These are phyloP conservation scores for Astropecten irregularis DNA, from an alignment of 53 echinoderm and acorn worm species.

Conservation along the genomic window DNA sequence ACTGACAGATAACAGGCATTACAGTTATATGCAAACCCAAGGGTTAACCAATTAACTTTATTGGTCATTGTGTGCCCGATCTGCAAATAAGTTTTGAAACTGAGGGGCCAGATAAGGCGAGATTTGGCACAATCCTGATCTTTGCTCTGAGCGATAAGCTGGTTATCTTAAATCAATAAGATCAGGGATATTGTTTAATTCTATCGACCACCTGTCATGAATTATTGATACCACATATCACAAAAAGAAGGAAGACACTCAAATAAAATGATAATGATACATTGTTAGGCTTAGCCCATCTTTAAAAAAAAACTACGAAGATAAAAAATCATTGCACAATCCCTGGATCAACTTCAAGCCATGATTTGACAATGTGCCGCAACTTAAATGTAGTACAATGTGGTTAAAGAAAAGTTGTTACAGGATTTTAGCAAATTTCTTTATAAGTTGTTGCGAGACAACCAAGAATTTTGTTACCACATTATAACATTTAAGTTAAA, in stretches of 20 bases:
- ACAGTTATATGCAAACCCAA: neutral
- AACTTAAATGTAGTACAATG: too few relatives aligned
- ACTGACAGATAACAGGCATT: neutral
- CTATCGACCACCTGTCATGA: neutral
- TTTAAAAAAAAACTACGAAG: too few relatives aligned
- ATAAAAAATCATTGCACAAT: too few relatives aligned
- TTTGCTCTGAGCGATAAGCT: neutral
- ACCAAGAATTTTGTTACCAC: too few relatives aligned
- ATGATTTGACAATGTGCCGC: too few relatives aligned
- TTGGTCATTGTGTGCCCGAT: constrained; percentile 20
- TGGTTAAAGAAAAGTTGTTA: too few relatives aligned
- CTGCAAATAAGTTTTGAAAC: constrained; percentile 18
- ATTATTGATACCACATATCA: too few relatives aligned
- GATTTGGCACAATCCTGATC: neutral
- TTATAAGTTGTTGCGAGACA: neutral
- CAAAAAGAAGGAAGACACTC: too few relatives aligned
- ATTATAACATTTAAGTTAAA: too few relatives aligned
- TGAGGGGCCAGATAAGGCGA: neutral
- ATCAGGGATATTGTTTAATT: neutral
- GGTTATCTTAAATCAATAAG: constrained; percentile 4
- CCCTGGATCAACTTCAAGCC: too few relatives aligned
- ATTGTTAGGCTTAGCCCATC: too few relatives aligned
- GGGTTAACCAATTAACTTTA: constrained; percentile 51
- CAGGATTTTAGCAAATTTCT: neutral
- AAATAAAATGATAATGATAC: too few relatives aligned